A percentile compares a stretch with the other conserved stretches of the same genome.
These are phyloP conservation scores for Thamnophis sirtalis DNA, from an alignment of 2,113 vertebrate genomes.

Conservation along the genomic window DNA sequence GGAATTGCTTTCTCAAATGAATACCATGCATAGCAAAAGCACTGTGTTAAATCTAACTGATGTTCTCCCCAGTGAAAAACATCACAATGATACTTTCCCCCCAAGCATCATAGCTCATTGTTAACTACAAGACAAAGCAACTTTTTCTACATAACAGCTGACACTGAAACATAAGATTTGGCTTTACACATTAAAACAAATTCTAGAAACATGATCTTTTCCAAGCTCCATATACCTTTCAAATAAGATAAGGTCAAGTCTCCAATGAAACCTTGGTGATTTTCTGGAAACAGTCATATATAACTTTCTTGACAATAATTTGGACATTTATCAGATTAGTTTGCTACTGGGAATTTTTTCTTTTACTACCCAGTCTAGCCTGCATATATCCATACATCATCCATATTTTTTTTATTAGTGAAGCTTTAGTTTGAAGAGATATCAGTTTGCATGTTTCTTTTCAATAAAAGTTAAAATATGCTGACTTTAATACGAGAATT, in stretches of 20 bases:
- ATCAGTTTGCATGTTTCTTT: constrained; percentile 15
- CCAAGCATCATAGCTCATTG: constrained; percentile 66
- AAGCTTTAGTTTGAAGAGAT: constrained; percentile 58
- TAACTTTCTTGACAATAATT: not conserved
- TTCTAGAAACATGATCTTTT: constrained; percentile 50
- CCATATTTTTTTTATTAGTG: constrained; percentile 56
- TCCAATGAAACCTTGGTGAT: not conserved
- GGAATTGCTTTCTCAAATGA: constrained; percentile 66
- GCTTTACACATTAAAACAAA: constrained; percentile 61
- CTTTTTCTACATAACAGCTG: constrained; percentile 68
- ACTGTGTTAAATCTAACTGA: constrained; percentile 70
- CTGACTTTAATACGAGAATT: constrained; percentile 47
- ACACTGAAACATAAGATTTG: constrained; percentile 68
- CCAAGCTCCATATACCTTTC: constrained; percentile 5
- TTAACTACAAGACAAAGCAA: constrained; percentile 71
- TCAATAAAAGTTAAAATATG: constrained; percentile 46
- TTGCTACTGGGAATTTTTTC: not conserved
- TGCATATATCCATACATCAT: constrained; percentile 53
- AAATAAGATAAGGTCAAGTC: constrained; percentile 38
- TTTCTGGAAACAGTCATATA: not conserved
- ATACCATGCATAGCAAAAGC: constrained; percentile 76
- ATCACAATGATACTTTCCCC: constrained; percentile 64
- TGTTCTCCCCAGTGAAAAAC: constrained; percentile 66
- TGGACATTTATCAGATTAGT: not conserved
- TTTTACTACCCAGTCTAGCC: not conserved